Evolutionary conservation across 2,888 invertebrate species (phyloP), one percentile per base, ranked within the genome.

Genomic region (Xiphydria camelus): DNA sequence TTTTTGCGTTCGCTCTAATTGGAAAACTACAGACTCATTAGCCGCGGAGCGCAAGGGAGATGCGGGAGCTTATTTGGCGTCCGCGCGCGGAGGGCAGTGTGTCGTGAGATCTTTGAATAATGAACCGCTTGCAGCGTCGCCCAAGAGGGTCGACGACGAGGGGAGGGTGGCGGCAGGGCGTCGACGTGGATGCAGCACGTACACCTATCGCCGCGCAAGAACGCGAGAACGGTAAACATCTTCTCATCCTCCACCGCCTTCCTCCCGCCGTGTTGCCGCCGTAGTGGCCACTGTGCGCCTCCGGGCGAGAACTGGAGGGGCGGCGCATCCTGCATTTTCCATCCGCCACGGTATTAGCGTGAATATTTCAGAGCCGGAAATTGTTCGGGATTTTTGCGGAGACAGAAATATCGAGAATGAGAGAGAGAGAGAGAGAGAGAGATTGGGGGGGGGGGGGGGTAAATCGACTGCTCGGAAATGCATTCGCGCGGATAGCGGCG

Each of bases 21-120:
- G 62, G 61, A 59, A 60, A 58, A 68, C 63, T 64, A 62, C 59
- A 57, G 65, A 66, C 62, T 66, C 66, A 63, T 67, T 68, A 67
- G 53, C 59, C 49, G 54, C 45, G 42, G 53, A 18, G 21, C n/a
- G 35, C 49, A 41, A 47, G 44, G 48, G 45, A 47, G 51, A 41
- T 49, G 51, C 52, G 54, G 58, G 57, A 57, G 61, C 62, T 65
- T 62, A 59, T 62, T 66, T 55, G 52, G 47, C 31, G 46, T 49
- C 29, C 12, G 29, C 7, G 6, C 5, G 15, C 15, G 15, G 29
- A 14, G 14, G 12, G 54, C 52, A 56, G 55, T 46, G 59, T 57
- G 55, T 60, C 56, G 61, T 53, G 51, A 58, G 61, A 57, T 64
- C 61, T 65, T 63, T 62, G 55, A 58, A 61, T 66, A 67, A 67